Conservation (phyloP, 2,888 invertebrate species). For the Parthenolecanium corni region DNA sequence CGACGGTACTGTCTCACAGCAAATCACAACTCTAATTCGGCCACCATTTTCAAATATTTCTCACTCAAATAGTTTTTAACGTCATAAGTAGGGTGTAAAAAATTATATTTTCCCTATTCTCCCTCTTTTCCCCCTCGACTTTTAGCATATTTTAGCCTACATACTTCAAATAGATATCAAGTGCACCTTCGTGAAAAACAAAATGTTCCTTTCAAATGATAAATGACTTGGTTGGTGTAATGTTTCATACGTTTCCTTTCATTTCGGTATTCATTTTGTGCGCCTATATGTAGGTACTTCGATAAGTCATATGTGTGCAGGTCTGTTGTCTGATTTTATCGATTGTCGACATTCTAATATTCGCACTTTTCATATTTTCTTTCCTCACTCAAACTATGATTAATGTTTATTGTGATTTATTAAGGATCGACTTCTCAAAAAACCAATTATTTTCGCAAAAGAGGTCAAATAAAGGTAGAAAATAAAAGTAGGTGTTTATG, state of each 20-base stretch:
- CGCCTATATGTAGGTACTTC: background rate
- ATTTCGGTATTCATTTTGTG: background rate
- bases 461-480: conserved; percentile 14
- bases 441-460: background rate
- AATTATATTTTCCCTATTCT: background rate
- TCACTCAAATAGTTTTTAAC: too few species aligned
- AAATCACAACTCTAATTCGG: background rate
- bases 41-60: background rate
- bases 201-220: conserved; percentile 12
- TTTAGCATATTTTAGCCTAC: background rate
- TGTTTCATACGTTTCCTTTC: conserved; percentile 9
- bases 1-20: background rate
- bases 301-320: conserved; percentile 6
- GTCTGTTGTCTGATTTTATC: background rate
- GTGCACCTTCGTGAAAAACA: conserved; percentile 3
- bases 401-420: conserved; percentile 19
- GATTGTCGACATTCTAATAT: too few species aligned
- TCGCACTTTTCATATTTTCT: too few species aligned
- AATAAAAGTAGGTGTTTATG: background rate
- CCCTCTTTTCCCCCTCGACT: background rate
- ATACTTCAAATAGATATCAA: background rate
- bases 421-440: conserved; percentile 6
- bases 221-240: conserved; percentile 18
- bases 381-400: conserved; percentile 9
- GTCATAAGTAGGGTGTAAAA: conserved; percentile 7